phyloP scores from a whole-genome alignment of 2,797 vertebrate genomes.

The Sebastes wilsoni region DNA sequence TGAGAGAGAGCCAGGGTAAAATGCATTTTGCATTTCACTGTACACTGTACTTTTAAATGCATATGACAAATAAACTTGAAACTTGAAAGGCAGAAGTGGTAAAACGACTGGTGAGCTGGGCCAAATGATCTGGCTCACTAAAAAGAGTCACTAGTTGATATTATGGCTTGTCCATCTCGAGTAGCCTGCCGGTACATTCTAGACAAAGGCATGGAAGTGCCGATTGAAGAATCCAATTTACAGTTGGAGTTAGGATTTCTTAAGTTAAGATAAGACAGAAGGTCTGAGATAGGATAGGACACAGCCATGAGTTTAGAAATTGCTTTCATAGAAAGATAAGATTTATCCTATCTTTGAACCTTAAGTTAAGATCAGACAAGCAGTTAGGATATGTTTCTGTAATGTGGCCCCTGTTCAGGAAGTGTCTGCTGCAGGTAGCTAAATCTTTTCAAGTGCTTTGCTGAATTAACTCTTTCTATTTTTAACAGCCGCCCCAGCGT shows the following conservation, averaged over 20 bases:
- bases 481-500: constrained; percentile 43
- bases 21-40: too few relatives aligned
- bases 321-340: neutral
- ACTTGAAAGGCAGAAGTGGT: too few relatives aligned
- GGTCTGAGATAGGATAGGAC: neutral
- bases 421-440: constrained; percentile 72
- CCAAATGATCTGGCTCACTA: too few relatives aligned
- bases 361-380: neutral
- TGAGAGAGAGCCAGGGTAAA: too few relatives aligned
- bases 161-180: neutral
- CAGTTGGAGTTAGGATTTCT: neutral
- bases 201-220: neutral
- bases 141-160: neutral
- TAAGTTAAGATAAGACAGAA: neutral
- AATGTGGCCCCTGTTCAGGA: constrained; percentile 41
- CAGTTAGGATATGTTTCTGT: neutral
- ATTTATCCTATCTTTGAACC: neutral
- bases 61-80: too few relatives aligned
- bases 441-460: constrained; percentile 49
- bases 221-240: neutral
- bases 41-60: too few relatives aligned
- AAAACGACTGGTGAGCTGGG: too few relatives aligned
- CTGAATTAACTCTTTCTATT: constrained; percentile 57
- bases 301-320: neutral
- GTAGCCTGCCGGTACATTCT: neutral